phyloP scores from a whole-genome alignment of 1,140 invertebrate genomes.

The Callitettix versicolor region DNA sequence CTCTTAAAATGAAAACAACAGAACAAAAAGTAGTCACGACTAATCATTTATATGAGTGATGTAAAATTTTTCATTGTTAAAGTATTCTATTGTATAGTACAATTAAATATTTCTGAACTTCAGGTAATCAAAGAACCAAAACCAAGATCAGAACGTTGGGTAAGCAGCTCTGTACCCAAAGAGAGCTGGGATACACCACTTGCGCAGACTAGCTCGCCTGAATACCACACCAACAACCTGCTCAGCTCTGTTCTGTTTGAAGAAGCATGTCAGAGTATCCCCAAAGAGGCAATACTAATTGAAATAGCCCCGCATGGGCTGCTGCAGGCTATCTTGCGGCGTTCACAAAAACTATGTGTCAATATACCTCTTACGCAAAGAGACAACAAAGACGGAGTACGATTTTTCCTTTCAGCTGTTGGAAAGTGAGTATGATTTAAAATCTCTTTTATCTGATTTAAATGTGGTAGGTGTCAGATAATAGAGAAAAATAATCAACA shows the following conservation, averaged over 20 bases:
- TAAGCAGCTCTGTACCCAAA: constrained; percentile 50
- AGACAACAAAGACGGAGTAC: constrained; percentile 35
- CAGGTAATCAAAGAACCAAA: constrained; percentile 42
- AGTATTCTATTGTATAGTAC: too few relatives aligned
- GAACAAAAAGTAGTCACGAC: too few relatives aligned
- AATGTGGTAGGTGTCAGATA: too few relatives aligned
- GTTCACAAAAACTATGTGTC: constrained; percentile 36
- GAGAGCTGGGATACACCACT: constrained; percentile 30
- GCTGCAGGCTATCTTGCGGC: constrained; percentile 46
- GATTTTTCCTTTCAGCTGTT: constrained; percentile 37
- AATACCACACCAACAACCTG: constrained; percentile 59
- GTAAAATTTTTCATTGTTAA: too few relatives aligned
- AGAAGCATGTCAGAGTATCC: constrained; percentile 44
- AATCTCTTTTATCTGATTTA: constrained; percentile 1
- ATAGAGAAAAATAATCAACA: too few relatives aligned
- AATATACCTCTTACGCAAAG: constrained; percentile 48
- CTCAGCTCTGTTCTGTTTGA: constrained; percentile 45
- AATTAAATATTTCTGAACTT: too few relatives aligned
- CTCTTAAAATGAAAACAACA: too few relatives aligned
- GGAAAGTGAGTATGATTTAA: constrained; percentile 39
- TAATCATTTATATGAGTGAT: too few relatives aligned
- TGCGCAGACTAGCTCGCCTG: constrained; percentile 44
- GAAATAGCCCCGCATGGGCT: constrained; percentile 50
- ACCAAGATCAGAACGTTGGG: constrained; percentile 43
- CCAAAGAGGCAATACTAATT: constrained; percentile 44